These are phyloP conservation scores for Lampropteryx suffumata DNA, from an alignment of 2,888 invertebrate species.

Conservation along the genomic window DNA sequence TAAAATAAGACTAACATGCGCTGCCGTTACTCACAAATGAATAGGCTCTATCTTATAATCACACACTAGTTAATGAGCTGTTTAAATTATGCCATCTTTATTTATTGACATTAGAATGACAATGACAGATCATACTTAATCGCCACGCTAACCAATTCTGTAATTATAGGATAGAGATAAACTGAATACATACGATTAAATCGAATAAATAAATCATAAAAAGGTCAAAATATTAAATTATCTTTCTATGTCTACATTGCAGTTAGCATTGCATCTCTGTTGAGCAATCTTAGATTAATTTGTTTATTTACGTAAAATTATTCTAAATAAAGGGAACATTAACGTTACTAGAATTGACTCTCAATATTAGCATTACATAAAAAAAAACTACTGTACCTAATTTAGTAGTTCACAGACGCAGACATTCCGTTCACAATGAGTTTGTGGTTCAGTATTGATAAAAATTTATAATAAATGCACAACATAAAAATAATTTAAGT, in stretches of 20 bases:
- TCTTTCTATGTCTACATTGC: constrained; percentile 69
- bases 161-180: no score
- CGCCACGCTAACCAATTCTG: no score
- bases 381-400: constrained; percentile 65
- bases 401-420: constrained; percentile 65
- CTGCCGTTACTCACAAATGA: constrained; percentile 82
- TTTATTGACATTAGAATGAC: no score
- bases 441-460: constrained; percentile 68
- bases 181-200: constrained; percentile 70
- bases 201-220: constrained; percentile 75
- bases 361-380: constrained; percentile 75
- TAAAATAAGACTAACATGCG: constrained; percentile 81
- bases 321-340: constrained; percentile 78
- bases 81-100: no score
- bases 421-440: constrained; percentile 77
- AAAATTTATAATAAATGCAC: constrained; percentile 81
- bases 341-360: constrained; percentile 81
- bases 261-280: constrained; percentile 79
- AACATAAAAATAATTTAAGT: constrained; percentile 80
- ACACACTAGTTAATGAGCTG: no score
- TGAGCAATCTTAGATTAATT: constrained; percentile 80
- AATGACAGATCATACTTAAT: no score
- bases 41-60: no score
- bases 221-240: constrained; percentile 74
- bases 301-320: constrained; percentile 74